Conservation (phyloP, 2,113 vertebrate species). For the Leucosticte australis region DNA sequence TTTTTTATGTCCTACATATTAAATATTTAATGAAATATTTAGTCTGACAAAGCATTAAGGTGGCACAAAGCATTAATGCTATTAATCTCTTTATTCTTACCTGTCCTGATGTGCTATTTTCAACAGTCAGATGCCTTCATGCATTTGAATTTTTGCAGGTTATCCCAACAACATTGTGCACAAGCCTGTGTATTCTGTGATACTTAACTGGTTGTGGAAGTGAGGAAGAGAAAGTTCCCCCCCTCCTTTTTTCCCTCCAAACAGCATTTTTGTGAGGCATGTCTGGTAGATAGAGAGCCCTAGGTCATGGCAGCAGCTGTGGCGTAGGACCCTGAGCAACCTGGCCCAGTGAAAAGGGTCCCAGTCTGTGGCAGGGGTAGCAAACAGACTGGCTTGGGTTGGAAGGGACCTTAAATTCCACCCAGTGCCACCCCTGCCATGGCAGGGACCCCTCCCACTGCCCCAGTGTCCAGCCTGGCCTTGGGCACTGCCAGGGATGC, state of each 20-base stretch:
- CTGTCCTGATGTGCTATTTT: neutral
- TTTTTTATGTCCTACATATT: neutral
- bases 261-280: neutral
- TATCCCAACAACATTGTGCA: neutral
- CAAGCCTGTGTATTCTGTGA: neutral
- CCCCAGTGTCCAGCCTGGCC: neutral
- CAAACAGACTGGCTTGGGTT: neutral
- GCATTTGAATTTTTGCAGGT: neutral
- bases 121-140: neutral
- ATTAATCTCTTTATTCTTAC: neutral
- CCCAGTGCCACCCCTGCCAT: neutral
- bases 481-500: neutral
- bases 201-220: neutral
- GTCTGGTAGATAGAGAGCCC: rapidly evolving
- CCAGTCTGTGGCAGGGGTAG: no score
- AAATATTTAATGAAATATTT: neutral
- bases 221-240: neutral
- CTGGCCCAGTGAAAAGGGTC: neutral
- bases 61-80: neutral
- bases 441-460: neutral
- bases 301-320: no score
- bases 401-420: neutral
- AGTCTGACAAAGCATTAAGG: neutral
- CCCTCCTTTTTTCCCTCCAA: rapidly evolving
- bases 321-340: neutral